Evolutionary conservation across 2,888 invertebrate genomes (phyloP).

Genomic region (Drosophila picticornis): DNA sequence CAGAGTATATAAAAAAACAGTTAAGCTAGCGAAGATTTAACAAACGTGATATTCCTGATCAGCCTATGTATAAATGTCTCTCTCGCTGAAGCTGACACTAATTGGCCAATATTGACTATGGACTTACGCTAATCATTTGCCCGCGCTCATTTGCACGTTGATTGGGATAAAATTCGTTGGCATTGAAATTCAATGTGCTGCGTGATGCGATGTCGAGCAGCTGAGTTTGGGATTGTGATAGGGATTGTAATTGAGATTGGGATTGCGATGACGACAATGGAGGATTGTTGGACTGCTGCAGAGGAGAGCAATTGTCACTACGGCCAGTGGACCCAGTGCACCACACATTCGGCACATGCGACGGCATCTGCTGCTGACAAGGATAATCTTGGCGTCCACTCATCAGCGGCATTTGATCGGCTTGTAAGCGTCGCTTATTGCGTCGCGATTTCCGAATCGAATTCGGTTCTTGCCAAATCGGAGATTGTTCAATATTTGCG

Average conservation of each 20-base stretch:
- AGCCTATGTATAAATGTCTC: not conserved
- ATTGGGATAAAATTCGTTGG: constrained; percentile 33
- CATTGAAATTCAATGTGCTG: constrained; percentile 43
- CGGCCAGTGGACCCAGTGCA: not conserved
- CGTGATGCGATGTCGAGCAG: not conserved
- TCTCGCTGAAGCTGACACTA: not conserved
- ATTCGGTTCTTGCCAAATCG: not conserved
- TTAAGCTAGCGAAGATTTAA: not conserved
- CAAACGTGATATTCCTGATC: not conserved
- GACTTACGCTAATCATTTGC: constrained; percentile 33
- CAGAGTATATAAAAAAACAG: not conserved
- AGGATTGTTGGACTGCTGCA: not conserved
- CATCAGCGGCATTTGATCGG: not conserved
- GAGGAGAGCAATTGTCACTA: not conserved
- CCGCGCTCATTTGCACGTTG: not conserved
- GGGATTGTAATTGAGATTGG: not conserved
- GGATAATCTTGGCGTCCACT: not conserved
- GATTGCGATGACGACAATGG: not conserved
- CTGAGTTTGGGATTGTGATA: constrained; percentile 6
- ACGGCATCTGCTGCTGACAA: not conserved
- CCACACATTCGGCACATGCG: constrained; percentile 4
- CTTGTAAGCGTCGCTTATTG: constrained; percentile 22
- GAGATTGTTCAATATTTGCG: not conserved
- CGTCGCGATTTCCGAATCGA: not conserved
- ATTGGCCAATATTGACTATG: not conserved